phyloP scores from a whole-genome alignment of 2,113 vertebrate genomes.

The Probosciger aterrimus region DNA sequence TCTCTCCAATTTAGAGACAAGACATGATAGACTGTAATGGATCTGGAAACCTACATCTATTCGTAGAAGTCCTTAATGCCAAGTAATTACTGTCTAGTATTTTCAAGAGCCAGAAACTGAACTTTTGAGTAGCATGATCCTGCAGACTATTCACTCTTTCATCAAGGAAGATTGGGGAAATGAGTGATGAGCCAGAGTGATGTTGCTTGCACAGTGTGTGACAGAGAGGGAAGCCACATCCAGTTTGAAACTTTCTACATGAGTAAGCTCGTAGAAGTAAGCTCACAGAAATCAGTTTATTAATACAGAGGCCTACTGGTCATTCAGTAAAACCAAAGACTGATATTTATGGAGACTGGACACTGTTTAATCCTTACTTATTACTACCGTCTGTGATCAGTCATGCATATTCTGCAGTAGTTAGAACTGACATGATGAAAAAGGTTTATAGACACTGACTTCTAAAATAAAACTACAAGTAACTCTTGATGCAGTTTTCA shows the following conservation, averaged over 20 bases:
- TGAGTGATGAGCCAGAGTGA: background rate
- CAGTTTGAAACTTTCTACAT: background rate
- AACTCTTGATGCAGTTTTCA: background rate
- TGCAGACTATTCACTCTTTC: background rate
- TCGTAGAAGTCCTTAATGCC: background rate
- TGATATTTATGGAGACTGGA: background rate
- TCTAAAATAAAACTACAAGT: background rate
- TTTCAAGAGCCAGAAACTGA: background rate
- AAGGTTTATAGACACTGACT: background rate
- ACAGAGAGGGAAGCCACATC: background rate
- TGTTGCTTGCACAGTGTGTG: background rate
- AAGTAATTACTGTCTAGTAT: background rate
- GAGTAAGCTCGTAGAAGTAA: background rate
- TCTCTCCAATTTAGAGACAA: too few species aligned
- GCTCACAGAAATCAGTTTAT: background rate
- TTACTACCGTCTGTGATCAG: background rate
- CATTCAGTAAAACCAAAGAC: background rate
- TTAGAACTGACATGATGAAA: background rate
- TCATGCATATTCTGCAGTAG: background rate
- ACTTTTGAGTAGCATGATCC: background rate
- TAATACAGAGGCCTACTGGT: background rate
- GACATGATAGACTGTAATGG: background rate
- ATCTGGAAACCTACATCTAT: background rate
- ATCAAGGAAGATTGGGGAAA: background rate
- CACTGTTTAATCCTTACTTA: background rate